Percentiles rank a stretch among this genome's conserved stretches.
These are phyloP conservation scores for Diadumene lineata DNA, from an alignment of 92 coral and sea anemone genomes.

Conservation along the genomic window DNA sequence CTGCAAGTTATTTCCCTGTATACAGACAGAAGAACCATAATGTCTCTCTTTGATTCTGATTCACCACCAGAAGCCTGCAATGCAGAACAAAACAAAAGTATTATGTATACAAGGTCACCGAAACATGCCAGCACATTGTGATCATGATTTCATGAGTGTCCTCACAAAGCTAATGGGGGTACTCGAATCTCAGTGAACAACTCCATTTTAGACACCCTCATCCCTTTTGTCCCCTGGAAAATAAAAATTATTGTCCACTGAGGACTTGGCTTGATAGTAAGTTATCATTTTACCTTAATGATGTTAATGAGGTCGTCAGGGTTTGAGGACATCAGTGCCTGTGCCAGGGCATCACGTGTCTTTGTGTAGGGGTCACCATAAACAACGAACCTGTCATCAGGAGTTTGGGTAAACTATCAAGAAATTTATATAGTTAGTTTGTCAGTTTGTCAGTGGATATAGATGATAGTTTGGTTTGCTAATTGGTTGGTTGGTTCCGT, in stretches of 20 bases:
- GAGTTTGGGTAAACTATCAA: constrained; percentile 49
- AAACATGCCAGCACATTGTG: not conserved
- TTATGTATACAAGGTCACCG: too few relatives aligned
- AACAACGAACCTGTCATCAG: constrained; percentile 68
- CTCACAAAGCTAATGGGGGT: too few relatives aligned
- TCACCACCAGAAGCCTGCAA: constrained; percentile 1
- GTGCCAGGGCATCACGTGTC: constrained; percentile 68
- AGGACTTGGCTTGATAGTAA: too few relatives aligned
- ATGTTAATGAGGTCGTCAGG: constrained; percentile 32
- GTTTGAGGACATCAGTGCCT: constrained; percentile 47
- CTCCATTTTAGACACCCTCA: too few relatives aligned
- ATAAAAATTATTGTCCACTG: not conserved
- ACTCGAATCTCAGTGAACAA: too few relatives aligned
- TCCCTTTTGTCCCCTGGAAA: not conserved
- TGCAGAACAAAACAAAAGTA: not conserved
- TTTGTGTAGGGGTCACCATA: constrained; percentile 58
- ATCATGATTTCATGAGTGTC: too few relatives aligned
- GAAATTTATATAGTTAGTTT: not conserved
- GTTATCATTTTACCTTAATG: constrained; percentile 37
- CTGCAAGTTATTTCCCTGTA: constrained; percentile 72
- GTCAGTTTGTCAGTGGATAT: not conserved
- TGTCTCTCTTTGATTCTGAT: constrained; percentile 23
- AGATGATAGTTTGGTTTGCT: not conserved
- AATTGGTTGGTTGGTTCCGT: not conserved
- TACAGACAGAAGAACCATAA: constrained; percentile 53